Evolutionary conservation across 92 coral and sea anemone species (phyloP).

Genomic region (Montipora capitata): DNA sequence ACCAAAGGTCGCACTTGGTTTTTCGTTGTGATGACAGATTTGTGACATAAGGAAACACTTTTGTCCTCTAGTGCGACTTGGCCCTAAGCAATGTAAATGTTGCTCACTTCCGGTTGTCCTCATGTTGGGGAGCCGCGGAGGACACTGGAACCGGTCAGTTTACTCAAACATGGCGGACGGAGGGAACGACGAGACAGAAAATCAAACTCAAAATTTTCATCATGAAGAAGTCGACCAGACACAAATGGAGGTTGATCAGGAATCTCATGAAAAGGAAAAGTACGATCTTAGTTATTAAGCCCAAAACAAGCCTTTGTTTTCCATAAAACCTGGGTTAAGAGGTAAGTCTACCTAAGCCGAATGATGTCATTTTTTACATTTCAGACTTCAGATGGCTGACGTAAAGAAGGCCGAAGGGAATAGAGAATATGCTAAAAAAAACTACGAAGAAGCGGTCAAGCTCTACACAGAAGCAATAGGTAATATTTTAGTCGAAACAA

Average conservation of each 20-base stretch:
- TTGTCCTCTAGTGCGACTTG: no score
- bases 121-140: no score
- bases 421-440: constrained; percentile 80
- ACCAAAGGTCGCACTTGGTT: no score
- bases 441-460: constrained; percentile 81
- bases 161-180: constrained; percentile 47
- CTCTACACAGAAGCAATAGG: constrained; percentile 98
- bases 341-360: not conserved
- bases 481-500: constrained; percentile 11
- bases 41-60: no score
- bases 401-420: constrained; percentile 96
- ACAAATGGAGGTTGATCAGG: constrained; percentile 78
- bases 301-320: not conserved
- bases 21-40: no score
- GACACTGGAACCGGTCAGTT: constrained; percentile 23
- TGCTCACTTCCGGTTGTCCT: no score
- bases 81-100: no score
- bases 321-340: no score
- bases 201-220: not conserved
- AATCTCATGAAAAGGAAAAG: constrained; percentile 47
- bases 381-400: constrained; percentile 88
- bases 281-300: constrained; percentile 18
- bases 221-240: constrained; percentile 24
- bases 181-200: not conserved
- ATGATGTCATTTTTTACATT: constrained; percentile 22